These are phyloP conservation scores for Galerucella nymphaeae DNA, from an alignment of 2,888 invertebrate genomes.

Conservation along the genomic window DNA sequence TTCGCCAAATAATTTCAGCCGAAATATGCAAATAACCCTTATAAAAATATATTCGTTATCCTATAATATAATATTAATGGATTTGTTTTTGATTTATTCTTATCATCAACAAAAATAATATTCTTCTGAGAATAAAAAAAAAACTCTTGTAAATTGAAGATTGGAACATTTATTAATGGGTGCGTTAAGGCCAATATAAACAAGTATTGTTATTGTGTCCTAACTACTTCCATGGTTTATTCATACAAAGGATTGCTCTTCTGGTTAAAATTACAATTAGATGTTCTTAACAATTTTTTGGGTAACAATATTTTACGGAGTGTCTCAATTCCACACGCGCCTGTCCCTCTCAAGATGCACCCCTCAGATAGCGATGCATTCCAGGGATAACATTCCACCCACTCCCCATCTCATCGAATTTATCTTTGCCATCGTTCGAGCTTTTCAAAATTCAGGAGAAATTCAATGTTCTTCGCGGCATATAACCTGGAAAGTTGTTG, in stretches of 20 bases:
- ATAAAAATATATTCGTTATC: neutral
- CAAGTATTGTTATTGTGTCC: neutral
- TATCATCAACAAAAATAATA: neutral
- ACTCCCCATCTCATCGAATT: too few species aligned
- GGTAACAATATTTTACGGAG: too few species aligned
- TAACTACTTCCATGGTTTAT: neutral
- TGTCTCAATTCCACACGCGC: too few species aligned
- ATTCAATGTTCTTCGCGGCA: too few species aligned
- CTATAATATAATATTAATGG: neutral
- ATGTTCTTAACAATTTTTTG: neutral
- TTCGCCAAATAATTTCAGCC: neutral
- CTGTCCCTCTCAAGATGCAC: too few species aligned
- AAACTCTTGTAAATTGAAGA: neutral
- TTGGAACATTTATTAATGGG: neutral
- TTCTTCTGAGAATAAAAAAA: neutral
- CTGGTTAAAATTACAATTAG: neutral
- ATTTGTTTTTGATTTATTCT: neutral
- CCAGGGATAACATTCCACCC: too few species aligned
- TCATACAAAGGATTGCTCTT: neutral
- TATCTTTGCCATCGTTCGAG: too few species aligned
- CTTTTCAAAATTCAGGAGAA: too few species aligned
- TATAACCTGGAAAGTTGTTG: too few species aligned
- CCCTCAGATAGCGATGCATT: too few species aligned
- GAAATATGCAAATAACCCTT: neutral
- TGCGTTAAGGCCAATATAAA: constrained; percentile 4